Evolutionary conservation across 2,113 vertebrate species (phyloP), one percentile per base, ranked within the genome.

Genomic region (Psettodes erumei): DNA sequence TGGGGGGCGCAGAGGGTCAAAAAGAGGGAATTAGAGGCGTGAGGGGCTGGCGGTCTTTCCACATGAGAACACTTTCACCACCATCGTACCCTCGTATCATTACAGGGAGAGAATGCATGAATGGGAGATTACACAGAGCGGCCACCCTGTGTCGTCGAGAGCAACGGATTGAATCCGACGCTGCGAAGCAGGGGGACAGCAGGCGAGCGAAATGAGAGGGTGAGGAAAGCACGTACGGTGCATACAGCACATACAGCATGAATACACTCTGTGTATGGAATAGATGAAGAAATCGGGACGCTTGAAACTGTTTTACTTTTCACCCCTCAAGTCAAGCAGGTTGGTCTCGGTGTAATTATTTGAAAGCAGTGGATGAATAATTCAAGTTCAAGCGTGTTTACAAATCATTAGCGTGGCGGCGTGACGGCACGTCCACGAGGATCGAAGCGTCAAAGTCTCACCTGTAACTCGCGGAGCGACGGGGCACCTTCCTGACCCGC

Each of bases 31-130:
- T 94, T 93, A 93, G 71, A 68, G 79, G 86, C 77, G 83, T 90
- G 85, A 89, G 88, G 79, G 88, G 85, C 88, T 91, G 50, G 55
- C 40, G 87, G 90, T 81, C 87, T 87, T 93, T 95, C 92, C 88
- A 88, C 94, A 91, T 91, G 86, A 93, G 71, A 77, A 83, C 89
- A 91, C 88, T 83, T 90, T 87, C 76, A 11, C 79, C 75, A 68
- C 35, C 6, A 1, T 16, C 8, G 13, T 60, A n/a, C 3, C 9
- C 40, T 28, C 59, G 86, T 78, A 87, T 77, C 73, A 63, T 77
- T 91, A 92, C 91, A 84, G 67, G 86, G 89, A 90, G 90, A 87
- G 90, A 83, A 84, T 84, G 73, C 72, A 38, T 50, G 70, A 78
- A 88, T 86, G 86, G 88, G 87, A 90, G 79, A 91, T 90, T 88